These are phyloP conservation scores for Malurus alboscapulatus DNA, from an alignment of 2,113 vertebrate genomes.

Conservation along the genomic window DNA sequence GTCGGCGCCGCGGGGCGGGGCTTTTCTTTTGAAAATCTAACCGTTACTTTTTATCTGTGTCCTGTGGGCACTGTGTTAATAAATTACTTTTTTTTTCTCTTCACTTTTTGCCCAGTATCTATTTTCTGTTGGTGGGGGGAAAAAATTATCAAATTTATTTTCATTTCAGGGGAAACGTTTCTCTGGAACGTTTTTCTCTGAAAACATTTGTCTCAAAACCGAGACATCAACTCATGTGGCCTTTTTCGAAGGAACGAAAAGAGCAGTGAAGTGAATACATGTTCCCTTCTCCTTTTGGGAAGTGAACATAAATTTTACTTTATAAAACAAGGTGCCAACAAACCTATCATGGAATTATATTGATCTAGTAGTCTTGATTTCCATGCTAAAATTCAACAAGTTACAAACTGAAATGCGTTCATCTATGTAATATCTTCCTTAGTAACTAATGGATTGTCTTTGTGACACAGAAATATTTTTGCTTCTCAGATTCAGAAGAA, in stretches of 20 bases:
- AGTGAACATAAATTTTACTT: background rate
- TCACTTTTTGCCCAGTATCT: too few species aligned
- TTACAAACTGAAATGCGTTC: background rate
- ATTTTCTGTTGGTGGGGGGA: too few species aligned
- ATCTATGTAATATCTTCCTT: constrained; percentile 5
- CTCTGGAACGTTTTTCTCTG: too few species aligned
- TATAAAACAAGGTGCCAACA: background rate
- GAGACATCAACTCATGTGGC: too few species aligned
- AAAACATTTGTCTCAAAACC: too few species aligned
- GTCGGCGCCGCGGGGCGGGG: too few species aligned
- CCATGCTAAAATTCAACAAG: background rate
- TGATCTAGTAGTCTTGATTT: background rate
- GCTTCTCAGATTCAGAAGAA: background rate
- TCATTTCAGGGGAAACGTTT: too few species aligned
- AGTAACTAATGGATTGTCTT: constrained; percentile 12
- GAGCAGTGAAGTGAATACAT: background rate
- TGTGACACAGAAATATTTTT: constrained; percentile 21
- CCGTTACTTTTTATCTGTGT: too few species aligned
- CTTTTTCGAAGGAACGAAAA: background rate
- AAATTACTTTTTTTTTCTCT: too few species aligned
- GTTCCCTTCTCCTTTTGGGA: background rate
- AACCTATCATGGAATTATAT: background rate
- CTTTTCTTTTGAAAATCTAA: too few species aligned
- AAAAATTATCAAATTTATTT: too few species aligned
- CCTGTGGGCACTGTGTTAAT: too few species aligned